Base-by-base conservation (phyloP, 2,888 invertebrate genomes). In the Geophilus truncorum region DNA sequence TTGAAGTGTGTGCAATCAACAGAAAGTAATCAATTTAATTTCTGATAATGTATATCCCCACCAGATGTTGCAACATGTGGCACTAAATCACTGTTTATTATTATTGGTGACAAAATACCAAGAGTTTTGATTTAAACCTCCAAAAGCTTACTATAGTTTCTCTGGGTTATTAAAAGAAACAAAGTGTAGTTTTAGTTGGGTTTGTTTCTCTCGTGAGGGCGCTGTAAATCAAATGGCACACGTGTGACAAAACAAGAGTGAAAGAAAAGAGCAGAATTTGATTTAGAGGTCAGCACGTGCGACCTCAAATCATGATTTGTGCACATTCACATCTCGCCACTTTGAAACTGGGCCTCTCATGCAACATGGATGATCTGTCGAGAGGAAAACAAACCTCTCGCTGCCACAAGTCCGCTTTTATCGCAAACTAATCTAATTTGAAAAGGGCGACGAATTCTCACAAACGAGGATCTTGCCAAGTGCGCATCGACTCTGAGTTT, bases 361-460 rank as follows among this genome's bases (percentile, higher is more conserved):
- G 23, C 57, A 62, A 62, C 57, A 62, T 23, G 57, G 57, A 62
- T 62, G 57, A 62, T 62, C 21, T 62, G 57, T 21, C n/a, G n/a
- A n/a, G 57, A 62, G 57, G 57, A 62, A 62, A 62, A 62, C 57
- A 62, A 62, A 62, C 57, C 18, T 62, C 23, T 62, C 57, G 23
- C 57, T 40, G 21, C 57, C 57, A 23, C 57, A 18, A 62, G 57
- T 62, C 57, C 57, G 57, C 57, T 62, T 62, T 62, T 62, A 62
- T 62, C 57, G 57, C 57, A 62, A 62, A 62, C 57, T 62, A 62
- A 62, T 62, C 57, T 62, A 62, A 62, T 62, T 62, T 62, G 57
- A 62, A 62, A 62, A 62, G 21, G 57, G 57, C 23, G 57, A 62
- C 57, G 57, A 62, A 62, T 23, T 62, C 57, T 62, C 57, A 62